phyloP scores from a whole-genome alignment of 2,888 invertebrate genomes.

The Lasioglossum vierecki region DNA sequence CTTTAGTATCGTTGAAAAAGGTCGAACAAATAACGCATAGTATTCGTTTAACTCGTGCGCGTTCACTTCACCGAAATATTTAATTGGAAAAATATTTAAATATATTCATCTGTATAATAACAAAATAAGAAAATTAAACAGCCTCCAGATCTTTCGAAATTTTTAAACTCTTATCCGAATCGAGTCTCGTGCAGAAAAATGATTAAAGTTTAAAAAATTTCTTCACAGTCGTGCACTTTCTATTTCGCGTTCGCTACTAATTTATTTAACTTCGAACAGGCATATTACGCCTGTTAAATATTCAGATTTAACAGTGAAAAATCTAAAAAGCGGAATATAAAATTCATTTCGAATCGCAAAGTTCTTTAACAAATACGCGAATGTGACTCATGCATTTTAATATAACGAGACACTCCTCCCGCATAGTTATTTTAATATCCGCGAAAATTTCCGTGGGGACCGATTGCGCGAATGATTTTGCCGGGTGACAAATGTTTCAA shows the following conservation, averaged over 20 bases:
- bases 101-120: not conserved
- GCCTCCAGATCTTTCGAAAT: not conserved
- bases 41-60: not conserved
- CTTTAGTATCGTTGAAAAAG: not conserved
- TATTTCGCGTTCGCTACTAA: not conserved
- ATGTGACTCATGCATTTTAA: not conserved
- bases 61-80: not conserved
- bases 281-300: not conserved
- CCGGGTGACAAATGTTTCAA: not conserved
- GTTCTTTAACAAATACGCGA: not conserved
- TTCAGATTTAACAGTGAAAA: not conserved
- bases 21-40: too few relatives aligned
- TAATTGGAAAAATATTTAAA: not conserved
- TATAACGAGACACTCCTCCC: not conserved
- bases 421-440: constrained; percentile 17
- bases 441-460: constrained; percentile 30
- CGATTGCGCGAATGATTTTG: constrained; percentile 14
- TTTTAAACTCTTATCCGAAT: not conserved
- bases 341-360: not conserved
- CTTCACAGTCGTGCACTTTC: not conserved
- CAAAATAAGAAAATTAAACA: not conserved
- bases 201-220: not conserved
- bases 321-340: not conserved
- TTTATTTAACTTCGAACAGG: not conserved
- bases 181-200: not conserved